Base-by-base conservation (phyloP, 37 sponge, comb jelly and placozoan genomes). In the Aplysina aerophoba region DNA sequence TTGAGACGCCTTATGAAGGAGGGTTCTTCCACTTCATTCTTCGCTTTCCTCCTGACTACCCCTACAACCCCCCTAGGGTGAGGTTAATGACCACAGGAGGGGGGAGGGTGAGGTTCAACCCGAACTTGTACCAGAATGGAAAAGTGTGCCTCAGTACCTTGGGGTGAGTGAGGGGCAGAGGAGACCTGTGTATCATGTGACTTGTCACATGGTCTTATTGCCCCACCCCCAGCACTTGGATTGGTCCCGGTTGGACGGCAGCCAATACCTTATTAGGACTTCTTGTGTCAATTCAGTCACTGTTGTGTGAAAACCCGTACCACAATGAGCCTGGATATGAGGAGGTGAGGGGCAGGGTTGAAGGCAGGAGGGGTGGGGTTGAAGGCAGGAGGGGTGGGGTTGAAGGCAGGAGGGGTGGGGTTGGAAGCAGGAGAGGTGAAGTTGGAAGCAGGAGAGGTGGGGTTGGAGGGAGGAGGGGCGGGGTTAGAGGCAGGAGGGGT, bases 261-360 rank as follows among this genome's bases (percentile, higher is more conserved):
- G 78, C 93, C 17, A 89, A 92, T 66, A 85, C 81, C 0, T 58
- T 92, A 5, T 24, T 56, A n/a, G 81, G 90, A 55, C 92, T 96
- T 20, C 41, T 94, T 0, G 54, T 96, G 53, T 96, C 97, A 15
- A 93, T 96, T 1, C 97, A 96, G 85, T 86, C 94, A 39, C 86
- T 96, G 31, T 36, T 96, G 90, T 80, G 82, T 82, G 94, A 92
- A 64, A 89, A 91, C 28, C 97, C 97, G 4, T 96, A 93, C 83
- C 94, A 94, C 74, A 96, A 96, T 75, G 97, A 96, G 38, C 97
- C 97, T 55, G 97, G 97, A 22, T 93, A 67, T 88, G 90, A 93
- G 28, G 67, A 83, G 82, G 90, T 86, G 73, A 67, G 74, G 19
- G 33, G 44, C 57, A 31, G 19, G 16, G 34, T 16, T 0, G 27